Conservation (phyloP, 53 echinoderm and acorn worm species). For the Patiria pectinifera region DNA sequence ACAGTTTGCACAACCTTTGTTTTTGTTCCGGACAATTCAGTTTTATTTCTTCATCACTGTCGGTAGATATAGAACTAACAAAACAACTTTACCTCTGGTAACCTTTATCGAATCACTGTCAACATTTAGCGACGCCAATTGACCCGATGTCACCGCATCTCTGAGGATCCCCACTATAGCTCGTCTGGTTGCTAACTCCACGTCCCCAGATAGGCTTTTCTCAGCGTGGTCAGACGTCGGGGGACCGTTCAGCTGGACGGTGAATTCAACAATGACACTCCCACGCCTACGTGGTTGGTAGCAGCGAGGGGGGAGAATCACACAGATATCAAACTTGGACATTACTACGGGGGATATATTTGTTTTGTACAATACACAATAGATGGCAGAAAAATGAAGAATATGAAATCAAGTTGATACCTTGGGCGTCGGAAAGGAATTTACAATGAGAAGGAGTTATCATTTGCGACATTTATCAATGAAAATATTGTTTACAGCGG, state of each 20-base stretch:
- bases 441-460: too few species aligned
- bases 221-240: conserved; percentile 16
- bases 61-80: too few species aligned
- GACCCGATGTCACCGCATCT: conserved; percentile 5
- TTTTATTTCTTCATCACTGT: too few species aligned
- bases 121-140: conserved; percentile 15
- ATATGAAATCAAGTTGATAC: not conserved
- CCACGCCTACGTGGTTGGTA: conserved; percentile 25
- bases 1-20: too few species aligned
- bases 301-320: not conserved
- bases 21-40: too few species aligned
- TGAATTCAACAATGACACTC: conserved; percentile 28
- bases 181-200: not conserved
- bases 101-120: conserved; percentile 34
- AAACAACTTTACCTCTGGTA: conserved; percentile 1
- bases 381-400: not conserved
- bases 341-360: not conserved
- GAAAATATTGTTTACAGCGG: too few species aligned
- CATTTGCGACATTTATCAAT: too few species aligned
- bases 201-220: not conserved
- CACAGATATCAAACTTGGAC: not conserved
- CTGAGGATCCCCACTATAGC: not conserved
- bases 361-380: not conserved
- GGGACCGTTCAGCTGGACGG: conserved; percentile 39
- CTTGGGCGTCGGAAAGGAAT: not conserved